Conservation (phyloP, 2,888 invertebrate genomes). For the Orthosia incerta region DNA sequence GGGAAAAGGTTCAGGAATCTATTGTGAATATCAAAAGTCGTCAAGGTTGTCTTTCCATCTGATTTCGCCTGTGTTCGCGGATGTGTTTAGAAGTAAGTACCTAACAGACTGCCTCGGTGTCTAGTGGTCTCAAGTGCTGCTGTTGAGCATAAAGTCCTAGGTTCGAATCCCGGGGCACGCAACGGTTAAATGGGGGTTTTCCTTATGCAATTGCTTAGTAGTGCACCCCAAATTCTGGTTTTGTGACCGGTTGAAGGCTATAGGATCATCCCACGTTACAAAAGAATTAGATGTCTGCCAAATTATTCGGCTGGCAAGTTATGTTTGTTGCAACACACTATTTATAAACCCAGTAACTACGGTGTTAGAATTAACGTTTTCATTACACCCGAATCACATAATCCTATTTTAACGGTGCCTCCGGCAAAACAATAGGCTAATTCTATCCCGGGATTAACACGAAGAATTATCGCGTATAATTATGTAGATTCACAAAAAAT, state of each 20-base stretch:
- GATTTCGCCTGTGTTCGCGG: too few relatives aligned
- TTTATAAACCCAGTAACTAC: neutral
- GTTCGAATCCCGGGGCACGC: neutral
- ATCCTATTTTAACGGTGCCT: neutral
- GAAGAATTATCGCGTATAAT: slow-evolving; percentile 11
- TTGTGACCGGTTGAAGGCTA: too few relatives aligned
- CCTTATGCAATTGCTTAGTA: too few relatives aligned
- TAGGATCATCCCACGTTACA: too few relatives aligned
- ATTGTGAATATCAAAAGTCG: too few relatives aligned
- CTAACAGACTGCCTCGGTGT: neutral
- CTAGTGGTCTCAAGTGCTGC: neutral
- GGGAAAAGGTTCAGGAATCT: neutral
- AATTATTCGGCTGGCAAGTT: too few relatives aligned
- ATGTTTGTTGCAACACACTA: neutral
- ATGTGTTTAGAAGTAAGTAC: too few relatives aligned
- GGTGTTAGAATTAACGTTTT: neutral
- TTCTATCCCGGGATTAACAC: neutral
- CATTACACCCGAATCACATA: neutral
- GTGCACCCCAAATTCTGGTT: too few relatives aligned
- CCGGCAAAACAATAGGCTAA: slow-evolving; percentile 1
- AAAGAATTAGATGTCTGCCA: too few relatives aligned
- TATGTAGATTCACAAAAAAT: slow-evolving; percentile 39
- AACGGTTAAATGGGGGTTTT: neutral
- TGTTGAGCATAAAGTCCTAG: neutral
- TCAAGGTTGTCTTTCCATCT: too few relatives aligned